phyloP scores from a whole-genome alignment of 2,113 vertebrate species.

The Eurystomus gularis region DNA sequence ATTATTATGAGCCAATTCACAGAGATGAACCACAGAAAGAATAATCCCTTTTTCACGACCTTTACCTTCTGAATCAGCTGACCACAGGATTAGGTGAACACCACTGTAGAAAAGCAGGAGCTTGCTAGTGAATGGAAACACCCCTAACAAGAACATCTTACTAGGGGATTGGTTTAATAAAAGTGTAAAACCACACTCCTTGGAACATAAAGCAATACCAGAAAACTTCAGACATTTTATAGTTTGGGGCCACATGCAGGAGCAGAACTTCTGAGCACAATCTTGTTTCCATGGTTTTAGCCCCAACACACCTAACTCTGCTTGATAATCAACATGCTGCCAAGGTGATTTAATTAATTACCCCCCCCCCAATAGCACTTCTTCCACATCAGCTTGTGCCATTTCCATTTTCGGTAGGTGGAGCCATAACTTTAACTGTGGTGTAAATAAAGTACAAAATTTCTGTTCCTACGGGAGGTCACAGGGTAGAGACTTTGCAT shows the following conservation, averaged over 20 bases:
- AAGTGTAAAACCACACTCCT: not conserved
- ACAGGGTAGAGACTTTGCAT: not conserved
- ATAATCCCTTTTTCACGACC: not conserved
- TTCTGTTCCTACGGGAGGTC: not conserved
- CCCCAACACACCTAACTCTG: accelerated
- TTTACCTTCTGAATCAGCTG: not conserved
- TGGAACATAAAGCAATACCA: not conserved
- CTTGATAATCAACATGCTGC: not conserved
- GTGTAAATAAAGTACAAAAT: not conserved
- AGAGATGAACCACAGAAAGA: not conserved
- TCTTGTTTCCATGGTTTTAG: not conserved
- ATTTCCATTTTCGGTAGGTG: not conserved
- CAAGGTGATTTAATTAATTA: not conserved
- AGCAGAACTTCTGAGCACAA: not conserved
- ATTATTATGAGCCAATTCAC: not conserved
- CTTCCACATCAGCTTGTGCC: not conserved
- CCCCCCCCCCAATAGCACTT: not conserved
- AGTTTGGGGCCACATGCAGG: not conserved
- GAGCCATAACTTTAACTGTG: not conserved
- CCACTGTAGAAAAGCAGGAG: not conserved
- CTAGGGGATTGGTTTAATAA: not conserved
- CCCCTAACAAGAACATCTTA: not conserved
- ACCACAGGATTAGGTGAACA: not conserved
- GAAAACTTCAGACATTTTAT: not conserved
- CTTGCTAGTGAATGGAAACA: not conserved